Percentiles rank a stretch among this genome's conserved stretches.
Evolutionary conservation across 2,888 invertebrate genomes (phyloP).

Genomic region (Lypha dubia): DNA sequence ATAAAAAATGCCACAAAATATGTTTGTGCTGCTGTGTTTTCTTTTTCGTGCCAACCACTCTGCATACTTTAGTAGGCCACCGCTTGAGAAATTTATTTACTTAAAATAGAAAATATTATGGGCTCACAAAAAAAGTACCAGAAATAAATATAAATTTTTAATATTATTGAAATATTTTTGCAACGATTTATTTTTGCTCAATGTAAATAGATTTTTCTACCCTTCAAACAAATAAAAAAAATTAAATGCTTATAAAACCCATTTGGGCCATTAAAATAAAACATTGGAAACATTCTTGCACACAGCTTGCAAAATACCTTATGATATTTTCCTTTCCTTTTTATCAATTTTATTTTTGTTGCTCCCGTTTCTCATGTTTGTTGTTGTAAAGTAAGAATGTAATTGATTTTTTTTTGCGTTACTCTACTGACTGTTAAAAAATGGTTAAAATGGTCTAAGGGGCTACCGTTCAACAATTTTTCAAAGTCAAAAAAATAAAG

Average conservation of each 20-base stretch:
- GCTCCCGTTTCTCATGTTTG: neutral
- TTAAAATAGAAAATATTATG: constrained; percentile 24
- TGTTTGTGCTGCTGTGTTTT: neutral
- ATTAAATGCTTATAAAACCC: constrained; percentile 9
- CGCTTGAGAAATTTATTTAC: constrained; percentile 45
- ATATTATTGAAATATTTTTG: constrained; percentile 76
- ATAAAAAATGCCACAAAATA: constrained; percentile 50
- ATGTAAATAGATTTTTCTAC: constrained; percentile 14
- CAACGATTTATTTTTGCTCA: constrained; percentile 68
- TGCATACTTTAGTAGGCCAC: constrained; percentile 52
- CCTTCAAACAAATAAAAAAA: neutral
- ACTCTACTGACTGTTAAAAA: constrained; percentile 9
- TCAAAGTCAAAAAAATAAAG: neutral
- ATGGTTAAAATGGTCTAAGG: constrained; percentile 24
- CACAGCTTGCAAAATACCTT: constrained; percentile 21
- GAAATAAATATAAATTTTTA: constrained; percentile 73
- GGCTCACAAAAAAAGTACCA: neutral
- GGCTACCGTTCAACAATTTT: constrained; percentile 17
- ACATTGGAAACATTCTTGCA: constrained; percentile 25
- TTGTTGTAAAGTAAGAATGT: constrained; percentile 39
- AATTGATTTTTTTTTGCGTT: constrained; percentile 66
- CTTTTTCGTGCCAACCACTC: constrained; percentile 22
- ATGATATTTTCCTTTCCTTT: constrained; percentile 3
- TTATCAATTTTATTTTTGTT: constrained; percentile 1
- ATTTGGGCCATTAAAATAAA: constrained; percentile 53